Base-by-base conservation (phyloP, 53 echinoderm and acorn worm species). In the Henricia sp. region DNA sequence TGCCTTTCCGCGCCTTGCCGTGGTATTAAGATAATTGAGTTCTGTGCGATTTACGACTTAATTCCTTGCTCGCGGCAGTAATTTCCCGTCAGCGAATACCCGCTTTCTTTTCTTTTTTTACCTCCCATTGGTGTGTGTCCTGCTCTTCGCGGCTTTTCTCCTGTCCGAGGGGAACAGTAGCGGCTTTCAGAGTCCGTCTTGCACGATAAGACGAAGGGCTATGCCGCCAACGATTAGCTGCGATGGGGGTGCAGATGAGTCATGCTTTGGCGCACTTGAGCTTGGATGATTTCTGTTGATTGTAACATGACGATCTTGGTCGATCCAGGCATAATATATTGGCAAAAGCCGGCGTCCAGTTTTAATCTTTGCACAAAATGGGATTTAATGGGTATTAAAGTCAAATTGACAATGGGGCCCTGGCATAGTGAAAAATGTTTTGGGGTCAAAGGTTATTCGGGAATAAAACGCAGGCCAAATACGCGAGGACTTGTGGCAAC, bases 11-110 rank as follows among this genome's bases (percentile, higher is more conserved):
- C 68, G 68, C 70, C 42, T 83, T 39, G 38, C 54, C 41, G 71
- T 37, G 24, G 84, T 70, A 70, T 84, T 84, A 84, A 71, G 70
- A 38, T 84, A 84, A 84, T 84, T 69, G 71, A 84, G 84, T 84
- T 70, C 70, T 71, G 71, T 84, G 84, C 70, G 84, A 84, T 84
- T 84, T 84, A 84, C 59, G 70, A 70, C 84, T 70, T 70, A 68
- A 83, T 53, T 70, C 59, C 13, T 43, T 33, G 70, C 84, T 52
- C 70, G 84, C 52, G 84, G 59, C 84, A 84, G 71, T 84, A 26
- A 84, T 84, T 57, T 56, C 57, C 70, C 70, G 71, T 37, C 71
- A 41, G 58, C 68, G 51, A 35, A 26, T 78, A 34, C 40, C 38
- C 43, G 2, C 42, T 67, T 33, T 48, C 13, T 63, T 33, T 41